Evolutionary conservation across 2,888 invertebrate genomes (phyloP).

Genomic region (Leptinotarsa rubiginosa): DNA sequence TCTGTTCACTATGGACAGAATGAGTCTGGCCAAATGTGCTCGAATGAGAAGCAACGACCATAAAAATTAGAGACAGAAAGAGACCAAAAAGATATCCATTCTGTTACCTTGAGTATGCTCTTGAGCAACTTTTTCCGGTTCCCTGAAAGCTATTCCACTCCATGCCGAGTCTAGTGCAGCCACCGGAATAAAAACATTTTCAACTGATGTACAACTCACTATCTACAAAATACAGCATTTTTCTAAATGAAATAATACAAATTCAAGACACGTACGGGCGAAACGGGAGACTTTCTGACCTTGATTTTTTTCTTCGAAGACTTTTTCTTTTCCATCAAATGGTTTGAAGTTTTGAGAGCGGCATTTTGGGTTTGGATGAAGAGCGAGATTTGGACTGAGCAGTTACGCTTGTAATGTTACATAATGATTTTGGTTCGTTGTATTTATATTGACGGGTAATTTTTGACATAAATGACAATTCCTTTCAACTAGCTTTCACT

Average conservation of each 20-base stretch:
- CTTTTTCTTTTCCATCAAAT: neutral
- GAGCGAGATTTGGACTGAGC: neutral
- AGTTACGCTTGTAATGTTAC: neutral
- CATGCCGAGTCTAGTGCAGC: slow-evolving; percentile 42
- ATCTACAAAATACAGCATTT: slow-evolving; percentile 6
- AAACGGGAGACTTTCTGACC: slow-evolving; percentile 33
- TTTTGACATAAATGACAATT: slow-evolving; percentile 3
- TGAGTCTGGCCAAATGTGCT: too few relatives aligned
- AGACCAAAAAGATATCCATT: too few relatives aligned
- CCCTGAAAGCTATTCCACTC: slow-evolving; percentile 40
- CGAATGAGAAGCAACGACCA: too few relatives aligned
- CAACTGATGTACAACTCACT: slow-evolving; percentile 7
- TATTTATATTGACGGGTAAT: neutral
- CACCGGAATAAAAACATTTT: slow-evolving; percentile 38
- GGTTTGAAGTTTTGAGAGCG: neutral
- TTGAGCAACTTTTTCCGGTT: slow-evolving; percentile 28
- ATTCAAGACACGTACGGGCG: neutral
- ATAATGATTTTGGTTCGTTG: slow-evolving; percentile 3
- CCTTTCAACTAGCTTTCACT: neutral
- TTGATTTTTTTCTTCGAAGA: slow-evolving; percentile 33
- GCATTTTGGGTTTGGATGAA: neutral
- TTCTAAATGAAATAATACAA: neutral
- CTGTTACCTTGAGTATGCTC: slow-evolving; percentile 30
- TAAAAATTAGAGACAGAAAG: too few relatives aligned
- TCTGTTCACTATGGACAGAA: too few relatives aligned